phyloP scores from a whole-genome alignment of 2,113 vertebrate species.

The Percopsis transmontana region DNA sequence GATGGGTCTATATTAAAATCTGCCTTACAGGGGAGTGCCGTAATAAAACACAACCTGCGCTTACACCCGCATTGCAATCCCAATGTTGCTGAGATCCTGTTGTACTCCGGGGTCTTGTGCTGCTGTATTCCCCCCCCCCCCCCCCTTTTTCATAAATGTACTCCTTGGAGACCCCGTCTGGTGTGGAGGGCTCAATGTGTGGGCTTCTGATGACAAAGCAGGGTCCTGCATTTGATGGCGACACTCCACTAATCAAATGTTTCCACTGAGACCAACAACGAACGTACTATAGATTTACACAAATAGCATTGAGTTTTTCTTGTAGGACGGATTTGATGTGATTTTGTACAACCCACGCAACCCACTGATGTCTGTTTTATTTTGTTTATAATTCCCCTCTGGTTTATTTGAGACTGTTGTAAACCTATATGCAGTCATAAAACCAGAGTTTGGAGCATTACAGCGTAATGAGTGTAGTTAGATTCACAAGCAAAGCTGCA shows the following conservation, averaged over 20 bases:
- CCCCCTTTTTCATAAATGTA: constrained; percentile 34
- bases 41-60: constrained; percentile 56
- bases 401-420: constrained; percentile 46
- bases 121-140: neutral
- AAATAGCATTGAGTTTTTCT: constrained; percentile 1
- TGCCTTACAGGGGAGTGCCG: constrained; percentile 81
- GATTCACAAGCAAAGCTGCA: constrained; percentile 31
- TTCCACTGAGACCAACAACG: no score
- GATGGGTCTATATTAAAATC: constrained; percentile 89
- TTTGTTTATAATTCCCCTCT: constrained; percentile 8
- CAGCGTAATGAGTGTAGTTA: constrained; percentile 33
- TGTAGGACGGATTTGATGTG: constrained; percentile 7
- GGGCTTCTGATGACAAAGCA: constrained; percentile 24
- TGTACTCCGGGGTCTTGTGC: constrained; percentile 32
- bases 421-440: constrained; percentile 50
- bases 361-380: neutral
- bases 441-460: constrained; percentile 36
- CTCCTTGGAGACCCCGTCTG: constrained; percentile 33
- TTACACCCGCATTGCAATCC: constrained; percentile 24
- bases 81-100: constrained; percentile 47
- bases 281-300: no score
- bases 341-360: constrained; percentile 4
- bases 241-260: no score
- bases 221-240: neutral
- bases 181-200: constrained; percentile 34